A percentile compares a stretch with the other conserved stretches of the same genome.
phyloP scores from a whole-genome alignment of 2,797 vertebrate genomes.

The Notolepis coatsorum region DNA sequence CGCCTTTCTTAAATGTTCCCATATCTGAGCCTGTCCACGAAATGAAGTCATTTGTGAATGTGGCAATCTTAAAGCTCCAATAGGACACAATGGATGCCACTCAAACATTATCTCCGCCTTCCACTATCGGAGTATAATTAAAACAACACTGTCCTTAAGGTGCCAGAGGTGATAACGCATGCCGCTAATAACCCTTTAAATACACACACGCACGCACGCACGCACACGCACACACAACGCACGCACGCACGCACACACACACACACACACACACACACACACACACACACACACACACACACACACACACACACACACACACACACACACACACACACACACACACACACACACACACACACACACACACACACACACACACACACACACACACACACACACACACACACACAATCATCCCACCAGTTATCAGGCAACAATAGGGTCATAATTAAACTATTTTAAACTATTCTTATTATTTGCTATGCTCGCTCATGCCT shows the following conservation, averaged over 20 bases:
- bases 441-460: conserved; percentile 40
- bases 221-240: conserved; percentile 19
- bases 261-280: conserved; percentile 31
- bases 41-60: conserved; percentile 58
- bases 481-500: too few species aligned
- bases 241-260: conserved; percentile 18
- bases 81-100: conserved; percentile 61
- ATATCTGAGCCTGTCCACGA: conserved; percentile 43
- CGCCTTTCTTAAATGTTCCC: conserved; percentile 5
- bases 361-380: conserved; percentile 26
- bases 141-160: conserved; percentile 70
- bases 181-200: conserved; percentile 60
- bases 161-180: conserved; percentile 65
- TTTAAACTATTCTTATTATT: too few species aligned
- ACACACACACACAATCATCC: conserved; percentile 37
- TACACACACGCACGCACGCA: conserved; percentile 19
- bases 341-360: conserved; percentile 26
- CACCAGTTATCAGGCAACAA: conserved; percentile 60
- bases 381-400: conserved; percentile 31
- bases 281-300: conserved; percentile 26
- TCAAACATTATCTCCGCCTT: conserved; percentile 58
- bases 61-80: conserved; percentile 60
- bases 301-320: conserved; percentile 26
- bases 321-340: conserved; percentile 31
- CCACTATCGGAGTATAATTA: conserved; percentile 71